These are phyloP conservation scores for Bradysia coprophila DNA, from an alignment of 1,140 invertebrate species.

Conservation along the genomic window DNA sequence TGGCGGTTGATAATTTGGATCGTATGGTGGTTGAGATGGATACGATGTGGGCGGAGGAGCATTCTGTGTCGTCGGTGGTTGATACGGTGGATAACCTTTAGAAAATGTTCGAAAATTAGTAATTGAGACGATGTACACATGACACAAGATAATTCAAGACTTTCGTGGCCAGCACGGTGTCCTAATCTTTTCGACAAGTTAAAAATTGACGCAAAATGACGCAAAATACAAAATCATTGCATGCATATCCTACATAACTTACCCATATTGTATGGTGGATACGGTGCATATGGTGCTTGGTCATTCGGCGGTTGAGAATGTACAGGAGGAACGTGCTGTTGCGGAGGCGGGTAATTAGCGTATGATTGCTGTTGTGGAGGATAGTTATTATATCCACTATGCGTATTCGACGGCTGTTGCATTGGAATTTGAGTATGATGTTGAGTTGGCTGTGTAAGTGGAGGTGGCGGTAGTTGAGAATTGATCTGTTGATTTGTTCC, in stretches of 20 bases:
- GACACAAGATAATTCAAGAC: not conserved
- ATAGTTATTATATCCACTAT: too few species aligned
- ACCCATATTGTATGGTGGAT: too few species aligned
- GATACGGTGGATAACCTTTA: not conserved
- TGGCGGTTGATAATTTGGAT: not conserved
- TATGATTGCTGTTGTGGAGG: too few species aligned
- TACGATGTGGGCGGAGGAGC: not conserved
- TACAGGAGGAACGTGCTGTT: too few species aligned
- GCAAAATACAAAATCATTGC: too few species aligned
- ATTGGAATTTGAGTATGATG: not conserved
- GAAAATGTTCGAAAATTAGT: not conserved
- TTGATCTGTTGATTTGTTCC: not conserved
- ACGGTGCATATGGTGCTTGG: too few species aligned
- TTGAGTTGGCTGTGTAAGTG: not conserved
- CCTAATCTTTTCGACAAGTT: not conserved
- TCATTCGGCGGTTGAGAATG: too few species aligned
- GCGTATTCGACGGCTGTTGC: not conserved
- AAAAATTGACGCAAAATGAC: not conserved
- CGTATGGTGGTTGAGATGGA: not conserved
- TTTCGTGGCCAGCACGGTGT: not conserved
- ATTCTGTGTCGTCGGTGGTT: not conserved
- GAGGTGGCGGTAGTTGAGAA: not conserved
- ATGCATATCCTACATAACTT: too few species aligned
- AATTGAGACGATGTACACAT: not conserved
- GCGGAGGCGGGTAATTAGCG: too few species aligned